Conservation (phyloP, 2,797 vertebrate genomes). For the Chloroceryle inda region DNA sequence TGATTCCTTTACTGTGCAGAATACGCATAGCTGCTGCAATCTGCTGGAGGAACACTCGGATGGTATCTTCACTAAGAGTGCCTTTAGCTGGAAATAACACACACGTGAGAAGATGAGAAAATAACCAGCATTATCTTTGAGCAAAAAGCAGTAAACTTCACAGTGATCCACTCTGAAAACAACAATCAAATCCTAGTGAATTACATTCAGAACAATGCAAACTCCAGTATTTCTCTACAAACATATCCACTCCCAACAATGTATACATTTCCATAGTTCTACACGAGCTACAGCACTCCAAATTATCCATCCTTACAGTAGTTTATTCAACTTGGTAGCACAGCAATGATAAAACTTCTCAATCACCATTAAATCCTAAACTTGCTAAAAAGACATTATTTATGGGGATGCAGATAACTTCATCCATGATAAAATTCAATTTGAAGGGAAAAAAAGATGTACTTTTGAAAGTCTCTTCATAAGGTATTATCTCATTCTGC, state of each 20-base stretch:
- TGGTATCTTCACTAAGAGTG: constrained; percentile 94
- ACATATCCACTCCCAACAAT: neutral
- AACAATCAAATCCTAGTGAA: neutral
- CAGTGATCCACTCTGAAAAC: neutral
- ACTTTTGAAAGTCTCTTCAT: neutral
- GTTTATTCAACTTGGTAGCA: neutral
- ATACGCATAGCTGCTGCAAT: constrained; percentile 95
- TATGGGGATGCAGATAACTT: neutral
- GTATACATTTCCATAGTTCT: neutral
- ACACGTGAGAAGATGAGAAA: neutral
- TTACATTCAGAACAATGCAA: neutral
- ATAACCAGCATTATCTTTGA: neutral
- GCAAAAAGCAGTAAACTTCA: neutral
- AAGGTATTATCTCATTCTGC: neutral
- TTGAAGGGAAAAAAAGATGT: neutral
- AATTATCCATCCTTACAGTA: neutral
- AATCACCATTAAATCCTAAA: neutral
- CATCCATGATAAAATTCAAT: neutral
- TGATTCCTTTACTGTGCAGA: constrained; percentile 95
- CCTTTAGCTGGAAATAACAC: constrained; percentile 87
- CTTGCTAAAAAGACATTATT: neutral
- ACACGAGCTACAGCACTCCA: neutral
- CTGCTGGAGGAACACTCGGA: constrained; percentile 95
- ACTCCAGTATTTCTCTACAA: neutral
- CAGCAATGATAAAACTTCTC: neutral